These are phyloP conservation scores for Laticauda laticaudata DNA, from an alignment of 2,113 vertebrate genomes.

Conservation along the genomic window DNA sequence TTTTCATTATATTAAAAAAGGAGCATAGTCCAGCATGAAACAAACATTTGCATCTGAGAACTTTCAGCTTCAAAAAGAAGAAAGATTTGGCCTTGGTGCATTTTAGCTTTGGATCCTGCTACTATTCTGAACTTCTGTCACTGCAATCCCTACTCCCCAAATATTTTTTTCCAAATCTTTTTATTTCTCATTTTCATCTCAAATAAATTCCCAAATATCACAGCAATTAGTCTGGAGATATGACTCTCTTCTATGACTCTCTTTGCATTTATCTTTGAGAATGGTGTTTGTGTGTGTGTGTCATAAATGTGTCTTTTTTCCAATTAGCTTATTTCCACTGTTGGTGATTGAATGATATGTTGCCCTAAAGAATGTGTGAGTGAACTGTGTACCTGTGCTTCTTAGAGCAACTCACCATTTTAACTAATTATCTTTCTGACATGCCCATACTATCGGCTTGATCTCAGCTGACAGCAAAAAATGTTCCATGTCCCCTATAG, in stretches of 20 bases:
- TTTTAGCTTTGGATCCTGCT: background rate
- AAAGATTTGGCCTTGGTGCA: no score
- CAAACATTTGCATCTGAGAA: background rate
- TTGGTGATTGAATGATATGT: conserved; percentile 9
- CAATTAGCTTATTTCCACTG: conserved; percentile 21
- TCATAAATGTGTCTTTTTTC: conserved; percentile 26
- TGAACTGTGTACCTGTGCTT: conserved; percentile 29
- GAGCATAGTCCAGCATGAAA: background rate
- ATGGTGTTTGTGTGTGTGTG: background rate
- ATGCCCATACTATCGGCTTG: conserved; percentile 36
- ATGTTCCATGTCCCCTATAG: conserved; percentile 55
- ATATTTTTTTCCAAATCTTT: background rate
- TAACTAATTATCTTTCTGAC: conserved; percentile 56
- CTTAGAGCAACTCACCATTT: conserved; percentile 44
- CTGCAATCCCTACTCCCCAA: background rate
- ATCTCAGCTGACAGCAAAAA: conserved; percentile 63
- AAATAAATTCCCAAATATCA: background rate
- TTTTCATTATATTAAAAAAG: background rate
- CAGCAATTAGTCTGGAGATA: background rate
- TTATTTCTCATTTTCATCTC: background rate
- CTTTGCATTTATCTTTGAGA: background rate
- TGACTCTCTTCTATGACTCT: background rate
- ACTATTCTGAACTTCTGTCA: background rate
- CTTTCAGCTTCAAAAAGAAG: background rate
- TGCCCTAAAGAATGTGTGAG: background rate